A percentile compares a stretch with the other conserved stretches of the same genome.
Evolutionary conservation across 2,113 vertebrate species (phyloP).

Genomic region (Onychorhynchus coronatus): DNA sequence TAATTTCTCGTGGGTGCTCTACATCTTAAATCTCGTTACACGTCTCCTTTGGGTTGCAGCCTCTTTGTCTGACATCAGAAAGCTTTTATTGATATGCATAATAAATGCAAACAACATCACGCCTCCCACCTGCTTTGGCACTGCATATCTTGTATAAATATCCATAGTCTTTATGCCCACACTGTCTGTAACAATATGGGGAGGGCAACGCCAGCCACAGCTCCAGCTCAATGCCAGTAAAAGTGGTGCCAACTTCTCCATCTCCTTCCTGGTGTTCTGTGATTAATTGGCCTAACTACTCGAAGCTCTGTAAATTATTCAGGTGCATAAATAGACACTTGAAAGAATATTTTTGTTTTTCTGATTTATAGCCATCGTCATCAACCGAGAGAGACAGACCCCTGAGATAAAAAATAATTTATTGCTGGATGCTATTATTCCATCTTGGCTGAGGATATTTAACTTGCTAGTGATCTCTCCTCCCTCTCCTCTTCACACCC

Average conservation of each 20-base stretch:
- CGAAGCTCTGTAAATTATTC: not conserved
- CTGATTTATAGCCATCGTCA: not conserved
- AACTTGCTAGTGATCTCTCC: not conserved
- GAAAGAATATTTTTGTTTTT: not conserved
- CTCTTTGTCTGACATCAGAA: not conserved
- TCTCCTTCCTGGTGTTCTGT: not conserved
- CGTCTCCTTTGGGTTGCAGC: not conserved
- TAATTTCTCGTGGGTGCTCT: not conserved
- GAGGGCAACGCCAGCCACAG: not conserved
- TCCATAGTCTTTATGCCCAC: not conserved
- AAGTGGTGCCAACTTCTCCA: not conserved
- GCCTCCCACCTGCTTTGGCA: not conserved
- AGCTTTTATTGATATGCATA: not conserved
- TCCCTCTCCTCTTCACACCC: not conserved
- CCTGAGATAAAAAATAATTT: not conserved
- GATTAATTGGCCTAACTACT: not conserved
- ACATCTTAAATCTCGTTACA: not conserved
- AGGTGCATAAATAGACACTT: not conserved
- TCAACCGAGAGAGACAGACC: not conserved
- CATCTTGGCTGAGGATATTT: not conserved
- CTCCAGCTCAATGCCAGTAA: not conserved
- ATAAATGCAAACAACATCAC: not conserved
- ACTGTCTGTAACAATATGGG: rapidly evolving
- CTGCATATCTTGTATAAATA: not conserved
- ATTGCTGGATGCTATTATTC: not conserved